phyloP scores from a whole-genome alignment of 2,888 invertebrate genomes.

The Trileptium ribeirensis region DNA sequence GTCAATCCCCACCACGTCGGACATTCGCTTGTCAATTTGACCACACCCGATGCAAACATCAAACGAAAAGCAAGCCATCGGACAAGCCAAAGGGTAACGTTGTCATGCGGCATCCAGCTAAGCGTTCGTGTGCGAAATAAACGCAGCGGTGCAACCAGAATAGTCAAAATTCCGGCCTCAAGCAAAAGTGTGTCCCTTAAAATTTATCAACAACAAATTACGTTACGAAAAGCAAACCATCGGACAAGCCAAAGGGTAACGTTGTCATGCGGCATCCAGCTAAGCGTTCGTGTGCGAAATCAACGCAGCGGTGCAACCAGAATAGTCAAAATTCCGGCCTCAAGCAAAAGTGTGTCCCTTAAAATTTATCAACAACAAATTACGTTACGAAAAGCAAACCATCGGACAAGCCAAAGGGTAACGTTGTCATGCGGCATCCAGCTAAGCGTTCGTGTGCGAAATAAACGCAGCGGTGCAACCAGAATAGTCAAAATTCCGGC shows the following conservation, averaged over 20 bases:
- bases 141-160: conserved; percentile 63
- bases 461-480: conserved; percentile 60
- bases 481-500: conserved; percentile 65
- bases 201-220: no score
- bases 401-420: conserved; percentile 64
- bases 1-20: conserved; percentile 71
- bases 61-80: conserved; percentile 68
- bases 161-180: conserved; percentile 66
- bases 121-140: conserved; percentile 18
- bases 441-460: not conserved
- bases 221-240: conserved; percentile 70
- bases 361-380: no score
- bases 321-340: conserved; percentile 65
- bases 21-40: conserved; percentile 65
- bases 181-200: conserved; percentile 63
- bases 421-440: conserved; percentile 49
- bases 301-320: conserved; percentile 62
- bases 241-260: conserved; percentile 64
- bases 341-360: conserved; percentile 65
- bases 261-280: conserved; percentile 38
- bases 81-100: conserved; percentile 62
- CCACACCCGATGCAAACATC: conserved; percentile 65
- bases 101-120: conserved; percentile 38
- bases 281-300: not conserved
- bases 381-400: conserved; percentile 70